Base-by-base conservation (phyloP, 2,113 vertebrate species). In the Muntiacus muntjak region DNA sequence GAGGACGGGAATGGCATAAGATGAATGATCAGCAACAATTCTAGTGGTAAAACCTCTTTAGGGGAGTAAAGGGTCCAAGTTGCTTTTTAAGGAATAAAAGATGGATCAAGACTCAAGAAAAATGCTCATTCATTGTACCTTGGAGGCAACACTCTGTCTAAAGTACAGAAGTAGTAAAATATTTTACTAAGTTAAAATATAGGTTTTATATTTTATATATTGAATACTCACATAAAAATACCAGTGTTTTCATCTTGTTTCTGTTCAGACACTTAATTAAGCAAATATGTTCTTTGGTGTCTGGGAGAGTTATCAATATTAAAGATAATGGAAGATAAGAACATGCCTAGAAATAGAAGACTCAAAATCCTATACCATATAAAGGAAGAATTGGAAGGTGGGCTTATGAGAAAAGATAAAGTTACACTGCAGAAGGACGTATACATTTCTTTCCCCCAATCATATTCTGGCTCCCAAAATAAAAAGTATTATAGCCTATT, bases 231-330 rank as follows among this genome's bases (percentile, higher is more conserved):
- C 97, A 98, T 93, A 98, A 98, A 98, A 98, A 98, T 98, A 98
- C 98, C 97, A 98, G 96, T 95, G 96, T 97, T 98, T 97, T 98
- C 76, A 93, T 97, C 91, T 97, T 97, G 90, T 96, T 98, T 97
- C 95, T 98, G 79, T 97, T 98, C 96, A 98, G 97, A 98, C 95
- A 97, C 96, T 14, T 98, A 93, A 94, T 96, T 84, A 97, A 98
- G 86, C 95, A 98, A 98, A 98, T 96, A 91, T 97, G 74, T 98
- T 99, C 99, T 99, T 99, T 99, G 99, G 99, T 99, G 98, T 95
- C 43, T 97, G 97, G 93, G 97, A 95, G 57, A 94, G 74, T 96
- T 92, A 94, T 96, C 95, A 92, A 47, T 98, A 97, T 91, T 76
- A 76, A 81, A 64, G 87, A 94, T 19, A 98, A 96, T 54, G 96